Base-by-base conservation (phyloP, 2,797 vertebrate species). In the Setipinna tenuifilis region DNA sequence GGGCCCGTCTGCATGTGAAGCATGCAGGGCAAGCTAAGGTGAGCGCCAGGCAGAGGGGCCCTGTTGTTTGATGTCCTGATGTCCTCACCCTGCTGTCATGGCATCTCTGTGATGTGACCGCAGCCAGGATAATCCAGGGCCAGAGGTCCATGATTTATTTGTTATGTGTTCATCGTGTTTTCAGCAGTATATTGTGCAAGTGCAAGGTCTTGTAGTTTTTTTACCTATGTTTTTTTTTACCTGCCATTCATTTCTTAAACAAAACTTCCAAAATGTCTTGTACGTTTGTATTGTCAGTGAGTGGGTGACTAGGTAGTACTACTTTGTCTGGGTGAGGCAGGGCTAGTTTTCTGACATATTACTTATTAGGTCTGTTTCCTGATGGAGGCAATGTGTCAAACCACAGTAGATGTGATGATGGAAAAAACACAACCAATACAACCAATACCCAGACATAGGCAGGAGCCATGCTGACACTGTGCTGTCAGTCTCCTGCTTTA, bases 31-130 rank as follows among this genome's bases (percentile, higher is more conserved):
- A 21, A 2, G 17, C 71, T 2, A 17, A 41, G 35, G 25, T 28
- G 61, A 81, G 7, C 17, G n/a, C 17, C 58, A 68, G 75, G 31
- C 75, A 41, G 19, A 71, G 25, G 65, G 65, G 25, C 65, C 65
- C 65, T 28, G 28, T 44, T 65, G 71, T 71, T 28, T 71, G 65
- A 28, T 71, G 65, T 31, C 58, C 50, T 2, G 50, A 7, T 54
- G 50, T 41, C 35, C 71, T 35, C 71, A 9, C 71, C 71, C 35
- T 10, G 31, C 31, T 10, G 17, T 2, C 71, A 10, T 44, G 35
- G 71, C 71, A 44, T 78, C 31, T 44, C 35, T 78, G 71, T 78
- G 71, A 78, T 41, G 71, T 78, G 71, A 19, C 71, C 71, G 35
- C 71, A 4, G 28, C 31, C 35, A 44, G 35, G 35, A 41, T 78